Evolutionary conservation across 2,888 invertebrate species (phyloP), one percentile per base, ranked within the genome.

Genomic region (Mesorhabditis spiculigera): DNA sequence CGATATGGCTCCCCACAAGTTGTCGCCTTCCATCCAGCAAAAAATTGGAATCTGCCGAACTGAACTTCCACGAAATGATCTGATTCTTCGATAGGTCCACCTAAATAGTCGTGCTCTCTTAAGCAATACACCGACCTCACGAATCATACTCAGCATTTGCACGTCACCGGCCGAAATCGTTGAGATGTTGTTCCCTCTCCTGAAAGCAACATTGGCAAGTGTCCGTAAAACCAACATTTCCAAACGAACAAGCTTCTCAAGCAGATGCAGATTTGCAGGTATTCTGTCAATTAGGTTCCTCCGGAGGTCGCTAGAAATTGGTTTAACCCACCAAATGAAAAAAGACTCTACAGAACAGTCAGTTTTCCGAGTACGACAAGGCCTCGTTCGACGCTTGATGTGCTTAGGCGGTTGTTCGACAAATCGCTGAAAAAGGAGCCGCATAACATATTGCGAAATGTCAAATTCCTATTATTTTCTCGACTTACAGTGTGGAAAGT

Each of bases 1-100:
- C 28, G 28, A 28, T 28, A 28, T 28, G 28, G 28, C 28, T 45
- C 74, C 73, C 16, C 73, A 68, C 67, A 80, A 79, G 4, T 74
- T 68, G 58, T 73, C 68, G 28, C 71, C 68, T 42, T 73, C 73
- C 28, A 80, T 28, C 28, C 28, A 28, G 28, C 28, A 28, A 28
- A 28, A 28, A 28, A 28, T 28, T 28, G 28, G 28, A 28, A 3
- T 28, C 28, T 28, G 28, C 28, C 28, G 28, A 28, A 28, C 28
- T 28, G 28, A 28, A 28, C 28, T 28, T 28, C 28, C 28, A 28
- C 28, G 28, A 28, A 28, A 28, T 28, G 28, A 28, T 28, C 28
- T 28, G 28, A 28, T 28, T 28, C 28, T 28, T 28, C 28, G 28
- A 28, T 28, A 28, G 28, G 28, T 28, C 28, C 28, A 28, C 28